Evolutionary conservation across 2,888 invertebrate species (phyloP), one percentile per base, ranked within the genome.

Genomic region (Coleophora deauratella): DNA sequence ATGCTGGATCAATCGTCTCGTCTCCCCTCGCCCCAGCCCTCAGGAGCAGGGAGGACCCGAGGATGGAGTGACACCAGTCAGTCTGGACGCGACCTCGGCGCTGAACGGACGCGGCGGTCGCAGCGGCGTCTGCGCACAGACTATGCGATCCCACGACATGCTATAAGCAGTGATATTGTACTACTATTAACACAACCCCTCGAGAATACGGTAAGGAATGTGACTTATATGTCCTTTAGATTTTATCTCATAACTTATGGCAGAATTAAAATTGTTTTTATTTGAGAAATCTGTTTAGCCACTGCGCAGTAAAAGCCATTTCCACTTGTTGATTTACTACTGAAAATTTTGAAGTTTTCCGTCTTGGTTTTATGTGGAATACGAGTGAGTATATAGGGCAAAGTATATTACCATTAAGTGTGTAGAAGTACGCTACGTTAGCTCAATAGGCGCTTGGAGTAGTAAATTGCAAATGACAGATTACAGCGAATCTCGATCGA

Each of bases 1-100:
- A 75, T 66, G 62, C 58, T 49, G 55, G 65, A 77, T 76, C 78
- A 84, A 82, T 82, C 82, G 82, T 82, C 78, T 71, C 62, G 51
- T 58, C 55, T 60, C 65, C 64, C 48, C 47, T 52, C 50, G 52
- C 52, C 50, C 49, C 50, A 48, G 46, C 37, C 28, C 44, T 36
- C 47, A 4, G 6, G 6, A 4, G 6, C 41, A 50, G 39, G 41
- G 62, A 71, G 64, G 67, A 65, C 57, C 57, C 58, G 55, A 69
- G 68, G n/a, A n/a, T n/a, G n/a, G 70, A 49, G 47, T 54, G 61
- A 57, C 60, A 46, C 39, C 56, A 57, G 42, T 51, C 77, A 81
- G 82, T 82, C 64, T 52, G 55, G 57, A 59, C 61, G 55, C 65
- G 62, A 60, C 72, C 47, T 55, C 51, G 59, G 61, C 6, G 21